Base-by-base conservation (phyloP, 2,888 invertebrate genomes). In the Gnatocerus cornutus region DNA sequence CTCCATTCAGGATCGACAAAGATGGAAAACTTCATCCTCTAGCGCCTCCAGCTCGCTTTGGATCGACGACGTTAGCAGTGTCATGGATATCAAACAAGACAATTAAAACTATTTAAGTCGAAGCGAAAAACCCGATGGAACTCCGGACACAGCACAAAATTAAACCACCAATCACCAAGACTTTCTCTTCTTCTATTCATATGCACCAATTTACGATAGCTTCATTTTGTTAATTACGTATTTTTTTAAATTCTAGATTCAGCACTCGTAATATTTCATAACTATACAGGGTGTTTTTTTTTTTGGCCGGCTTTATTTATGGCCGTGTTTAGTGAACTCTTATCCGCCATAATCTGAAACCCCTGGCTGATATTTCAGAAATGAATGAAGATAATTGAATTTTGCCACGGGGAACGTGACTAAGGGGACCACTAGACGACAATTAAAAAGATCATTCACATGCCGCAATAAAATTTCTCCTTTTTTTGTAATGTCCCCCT, bases 311-410 rank as follows among this genome's bases (percentile, higher is more conserved):
- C 2, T 27, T 62, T 50, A 62, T 62, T 62, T 62, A 62, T 62
- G 62, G n/a, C 37, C 50, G 29, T 62, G 62, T 62, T 59, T 50
- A 62, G 50, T 50, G 62, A 62, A 62, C 48, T 62, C 30, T 62
- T 50, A 61, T 61, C 50, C 62, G 48, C 50, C 16, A 62, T 62
- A 33, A 62, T 62, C 62, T 62, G 27, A 61, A 10, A 10, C 48
- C 62, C 62, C 39, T 37, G 39, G n/a, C 37, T 62, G 50, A 62
- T 62, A 62, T 62, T 62, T 39, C 62, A 62, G 50, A 62, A 62
- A 48, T 50, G 62, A 50, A 62, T 62, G 62, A 62, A 62, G 62
- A 62, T 62, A 62, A 62, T 62, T 62, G 62, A 62, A 62, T 62
- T 50, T 16, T 50, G 39, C 50, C 37, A 50, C 46, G 46, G 62